Evolutionary conservation across 2,797 vertebrate genomes (phyloP).

Genomic region (Enteromius treurensis): DNA sequence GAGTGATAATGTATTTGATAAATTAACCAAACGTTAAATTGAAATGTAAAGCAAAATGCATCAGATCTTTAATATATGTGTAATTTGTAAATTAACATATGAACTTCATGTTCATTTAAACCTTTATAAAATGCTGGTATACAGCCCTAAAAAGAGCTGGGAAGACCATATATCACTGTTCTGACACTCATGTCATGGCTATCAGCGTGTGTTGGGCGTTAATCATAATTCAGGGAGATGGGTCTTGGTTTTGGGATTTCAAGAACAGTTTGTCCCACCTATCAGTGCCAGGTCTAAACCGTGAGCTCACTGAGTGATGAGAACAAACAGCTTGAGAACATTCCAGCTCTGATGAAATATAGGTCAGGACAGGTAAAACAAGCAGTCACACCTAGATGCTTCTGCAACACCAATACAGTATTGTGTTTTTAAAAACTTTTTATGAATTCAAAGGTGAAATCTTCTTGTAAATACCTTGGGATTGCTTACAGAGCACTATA

Average conservation of each 20-base stretch:
- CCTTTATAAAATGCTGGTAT: background rate
- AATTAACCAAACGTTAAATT: background rate
- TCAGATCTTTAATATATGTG: background rate
- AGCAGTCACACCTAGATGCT: background rate
- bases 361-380: conserved; percentile 27
- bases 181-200: conserved; percentile 9
- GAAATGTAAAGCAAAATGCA: background rate
- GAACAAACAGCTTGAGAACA: background rate
- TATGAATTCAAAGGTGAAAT: conserved; percentile 1
- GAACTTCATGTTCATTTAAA: background rate
- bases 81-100: background rate
- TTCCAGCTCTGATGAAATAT: conserved; percentile 20
- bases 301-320: background rate
- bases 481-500: conserved; percentile 16
- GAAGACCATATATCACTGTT: background rate
- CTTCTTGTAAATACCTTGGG: conserved; percentile 20
- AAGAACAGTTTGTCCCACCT: background rate
- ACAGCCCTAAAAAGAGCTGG: background rate
- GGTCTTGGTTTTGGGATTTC: background rate
- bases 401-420: background rate
- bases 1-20: background rate
- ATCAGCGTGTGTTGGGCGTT: conserved; percentile 4
- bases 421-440: background rate
- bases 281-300: conserved; percentile 6
- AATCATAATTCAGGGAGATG: background rate